Evolutionary conservation across 2,888 invertebrate genomes (phyloP).

Genomic region (Bugula neritina): DNA sequence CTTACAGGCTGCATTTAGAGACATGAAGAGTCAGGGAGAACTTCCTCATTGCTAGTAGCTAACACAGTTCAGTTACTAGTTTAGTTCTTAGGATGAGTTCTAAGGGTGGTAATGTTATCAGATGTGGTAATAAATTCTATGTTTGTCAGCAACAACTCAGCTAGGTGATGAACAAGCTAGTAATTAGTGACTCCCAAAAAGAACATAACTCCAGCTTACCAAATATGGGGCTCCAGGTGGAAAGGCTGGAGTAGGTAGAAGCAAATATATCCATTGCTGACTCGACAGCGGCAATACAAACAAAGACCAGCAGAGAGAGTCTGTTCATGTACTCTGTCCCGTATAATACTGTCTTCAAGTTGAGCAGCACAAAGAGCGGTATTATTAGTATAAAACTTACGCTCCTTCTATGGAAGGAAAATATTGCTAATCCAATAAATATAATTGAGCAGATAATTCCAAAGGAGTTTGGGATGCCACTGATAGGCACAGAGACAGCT

Average conservation of each 20-base stretch:
- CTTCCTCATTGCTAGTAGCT: too few species aligned
- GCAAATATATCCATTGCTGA: neutral
- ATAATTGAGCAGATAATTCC: neutral
- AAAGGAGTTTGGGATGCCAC: neutral
- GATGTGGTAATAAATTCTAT: too few species aligned
- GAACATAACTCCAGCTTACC: too few species aligned
- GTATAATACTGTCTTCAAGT: neutral
- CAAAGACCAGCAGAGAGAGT: neutral
- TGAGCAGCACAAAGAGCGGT: neutral
- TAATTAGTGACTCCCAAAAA: too few species aligned
- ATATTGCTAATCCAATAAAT: neutral
- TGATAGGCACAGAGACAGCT: neutral
- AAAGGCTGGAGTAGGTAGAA: neutral
- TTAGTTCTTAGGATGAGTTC: too few species aligned
- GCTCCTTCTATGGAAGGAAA: conserved; percentile 2
- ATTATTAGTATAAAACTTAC: neutral
- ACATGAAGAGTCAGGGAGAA: too few species aligned
- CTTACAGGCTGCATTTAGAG: too few species aligned
- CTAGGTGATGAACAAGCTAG: too few species aligned
- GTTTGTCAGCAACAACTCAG: too few species aligned
- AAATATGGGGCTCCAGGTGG: neutral
- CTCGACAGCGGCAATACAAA: neutral
- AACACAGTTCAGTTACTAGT: too few species aligned
- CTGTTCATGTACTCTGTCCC: neutral
- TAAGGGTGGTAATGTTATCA: too few species aligned